phyloP scores from a whole-genome alignment of 2,113 vertebrate genomes.

The Pangasianodon hypophthalmus region DNA sequence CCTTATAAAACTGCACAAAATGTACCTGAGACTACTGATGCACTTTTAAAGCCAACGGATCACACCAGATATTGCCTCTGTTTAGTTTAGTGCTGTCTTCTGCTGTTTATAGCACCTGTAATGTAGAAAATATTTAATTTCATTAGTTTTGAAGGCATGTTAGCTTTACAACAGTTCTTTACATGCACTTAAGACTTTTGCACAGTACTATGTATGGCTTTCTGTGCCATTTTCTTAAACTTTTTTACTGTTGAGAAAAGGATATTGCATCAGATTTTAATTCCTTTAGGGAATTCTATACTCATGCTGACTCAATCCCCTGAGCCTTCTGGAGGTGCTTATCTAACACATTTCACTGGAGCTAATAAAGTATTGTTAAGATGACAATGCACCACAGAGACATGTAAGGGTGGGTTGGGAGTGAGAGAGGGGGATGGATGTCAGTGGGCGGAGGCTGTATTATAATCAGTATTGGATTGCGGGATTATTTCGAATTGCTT shows the following conservation, averaged over 20 bases:
- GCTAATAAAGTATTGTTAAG: background rate
- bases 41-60: background rate
- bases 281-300: background rate
- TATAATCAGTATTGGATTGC: background rate
- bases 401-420: background rate
- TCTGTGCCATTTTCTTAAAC: background rate
- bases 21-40: background rate
- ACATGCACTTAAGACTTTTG: background rate
- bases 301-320: background rate
- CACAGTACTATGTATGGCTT: background rate
- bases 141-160: background rate
- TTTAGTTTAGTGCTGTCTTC: background rate
- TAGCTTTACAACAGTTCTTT: background rate
- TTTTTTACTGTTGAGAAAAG: background rate
- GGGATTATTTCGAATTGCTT: conserved; percentile 22
- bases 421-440: background rate
- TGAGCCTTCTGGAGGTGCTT: background rate
- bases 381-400: background rate
- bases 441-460: background rate
- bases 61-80: background rate
- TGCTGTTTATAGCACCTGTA: background rate
- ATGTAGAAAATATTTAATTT: background rate
- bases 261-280: conserved; percentile 6
- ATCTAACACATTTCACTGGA: background rate
- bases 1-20: background rate